Percentiles rank a stretch among this genome's conserved stretches.
Conservation (phyloP, 30 jellyfish, hydroid and myxozoan genomes). For the Aurelia sp. region DNA sequence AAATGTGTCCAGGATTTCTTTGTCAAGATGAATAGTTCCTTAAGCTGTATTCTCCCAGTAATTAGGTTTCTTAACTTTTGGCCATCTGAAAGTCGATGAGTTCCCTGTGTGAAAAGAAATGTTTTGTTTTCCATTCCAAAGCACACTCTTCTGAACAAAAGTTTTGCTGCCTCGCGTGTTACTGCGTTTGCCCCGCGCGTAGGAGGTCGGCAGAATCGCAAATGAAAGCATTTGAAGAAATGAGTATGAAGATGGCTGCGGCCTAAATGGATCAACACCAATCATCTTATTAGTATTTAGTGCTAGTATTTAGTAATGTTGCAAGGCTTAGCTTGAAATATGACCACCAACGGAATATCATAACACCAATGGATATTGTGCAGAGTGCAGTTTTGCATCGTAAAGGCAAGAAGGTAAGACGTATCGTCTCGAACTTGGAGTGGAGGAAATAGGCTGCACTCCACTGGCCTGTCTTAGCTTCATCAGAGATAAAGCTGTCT, state of each 20-base stretch:
- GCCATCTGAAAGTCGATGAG: too few species aligned
- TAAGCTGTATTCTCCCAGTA: too few species aligned
- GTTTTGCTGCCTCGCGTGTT: too few species aligned
- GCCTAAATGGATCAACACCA: slow-evolving; percentile 56
- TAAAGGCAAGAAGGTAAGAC: slow-evolving; percentile 91
- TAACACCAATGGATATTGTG: slow-evolving; percentile 71
- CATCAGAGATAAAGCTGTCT: background rate
- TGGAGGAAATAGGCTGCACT: slow-evolving; percentile 4
- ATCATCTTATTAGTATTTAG: slow-evolving; percentile 43
- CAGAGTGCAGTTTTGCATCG: slow-evolving; percentile 80
- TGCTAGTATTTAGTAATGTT: slow-evolving; percentile 39
- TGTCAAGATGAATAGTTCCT: too few species aligned
- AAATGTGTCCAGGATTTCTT: too few species aligned
- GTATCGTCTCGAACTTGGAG: background rate
- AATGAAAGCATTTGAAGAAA: slow-evolving; percentile 24
- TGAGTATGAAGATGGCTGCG: slow-evolving; percentile 66
- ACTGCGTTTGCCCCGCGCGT: too few species aligned
- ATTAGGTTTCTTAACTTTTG: too few species aligned
- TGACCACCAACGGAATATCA: slow-evolving; percentile 30
- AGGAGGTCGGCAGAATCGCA: background rate
- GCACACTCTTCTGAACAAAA: too few species aligned
- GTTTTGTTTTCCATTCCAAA: too few species aligned
- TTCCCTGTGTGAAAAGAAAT: too few species aligned
- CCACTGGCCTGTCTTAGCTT: background rate
- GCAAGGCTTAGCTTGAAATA: slow-evolving; percentile 53